These are phyloP conservation scores for Ophiothrix spiculata DNA, from an alignment of 35 echinoderm and acorn worm species.

Conservation along the genomic window DNA sequence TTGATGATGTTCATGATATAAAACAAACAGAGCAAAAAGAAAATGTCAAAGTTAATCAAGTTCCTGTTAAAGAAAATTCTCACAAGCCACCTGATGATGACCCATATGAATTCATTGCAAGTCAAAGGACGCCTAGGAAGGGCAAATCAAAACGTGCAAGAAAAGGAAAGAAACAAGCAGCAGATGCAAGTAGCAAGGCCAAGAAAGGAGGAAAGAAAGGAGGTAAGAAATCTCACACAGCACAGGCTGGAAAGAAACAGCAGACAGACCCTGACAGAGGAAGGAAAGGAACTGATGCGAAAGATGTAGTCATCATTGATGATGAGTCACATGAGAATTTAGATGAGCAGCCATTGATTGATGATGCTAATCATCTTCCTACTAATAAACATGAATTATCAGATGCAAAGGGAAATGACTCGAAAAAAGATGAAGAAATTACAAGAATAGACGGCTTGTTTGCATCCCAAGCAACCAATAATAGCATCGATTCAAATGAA, in stretches of 20 bases:
- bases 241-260: neutral
- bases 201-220: conserved; percentile 5
- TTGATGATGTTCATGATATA: neutral
- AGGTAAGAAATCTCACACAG: neutral
- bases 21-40: neutral
- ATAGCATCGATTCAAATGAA: neutral
- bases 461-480: neutral
- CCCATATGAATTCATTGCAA: conserved; percentile 80
- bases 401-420: neutral
- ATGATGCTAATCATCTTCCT: neutral
- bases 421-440: neutral
- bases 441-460: neutral
- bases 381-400: neutral
- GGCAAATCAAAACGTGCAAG: conserved; percentile 41
- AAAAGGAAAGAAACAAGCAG: conserved; percentile 51
- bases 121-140: conserved; percentile 78
- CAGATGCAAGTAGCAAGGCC: neutral
- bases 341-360: neutral
- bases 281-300: neutral
- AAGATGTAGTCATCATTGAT: conserved; percentile 32
- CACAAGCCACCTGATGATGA: conserved; percentile 1
- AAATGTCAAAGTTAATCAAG: neutral
- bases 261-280: neutral
- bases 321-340: neutral
- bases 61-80: neutral